Base-by-base conservation (phyloP, 2,888 invertebrate species). In the Polia nebulosa region DNA sequence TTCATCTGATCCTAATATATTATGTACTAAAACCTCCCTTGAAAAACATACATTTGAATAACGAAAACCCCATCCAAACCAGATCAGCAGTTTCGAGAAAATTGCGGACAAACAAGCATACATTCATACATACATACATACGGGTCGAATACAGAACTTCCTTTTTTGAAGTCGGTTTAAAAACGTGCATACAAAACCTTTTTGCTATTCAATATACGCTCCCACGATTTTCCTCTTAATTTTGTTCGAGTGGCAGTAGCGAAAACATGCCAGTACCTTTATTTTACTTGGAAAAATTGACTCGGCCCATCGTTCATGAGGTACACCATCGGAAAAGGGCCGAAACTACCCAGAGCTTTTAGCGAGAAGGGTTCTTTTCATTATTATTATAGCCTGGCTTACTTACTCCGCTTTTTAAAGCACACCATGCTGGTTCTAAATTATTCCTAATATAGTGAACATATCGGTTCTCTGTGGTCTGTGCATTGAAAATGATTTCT, bases 271-370 rank as follows among this genome's bases (percentile, higher is more conserved):
- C 65, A 9, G 71, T 76, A 76, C 77, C 76, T 82, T 82, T 76
- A 80, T 79, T 78, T 79, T 82, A 80, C 79, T 84, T 82, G 72
- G 74, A 85, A 88, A 88, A 89, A 89, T 90, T 84, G 83, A 85
- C 80, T 85, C 83, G 64, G 71, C 84, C 85, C 88, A 82, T 84
- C 86, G 88, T 88, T 88, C 87, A 89, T 85, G 89, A 88, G 87
- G 72, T 81, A 82, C 76, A 82, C 80, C 67, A 80, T 80, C 71
- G 73, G 75, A 66, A 79, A 87, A 82, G 88, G 87, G 83, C 83
- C 84, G 72, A 86, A 89, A 90, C 89, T 89, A 87, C 89, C 86
- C 69, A 77, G 84, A 73, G 89, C 90, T 91, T 89, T 91, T 90
- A 90, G 87, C 86, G 78, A 60, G 78, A 87, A 86, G 86, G 87